These are phyloP conservation scores for Ophthalmolycus amberensis DNA, from an alignment of 2,113 vertebrate species.

Conservation along the genomic window DNA sequence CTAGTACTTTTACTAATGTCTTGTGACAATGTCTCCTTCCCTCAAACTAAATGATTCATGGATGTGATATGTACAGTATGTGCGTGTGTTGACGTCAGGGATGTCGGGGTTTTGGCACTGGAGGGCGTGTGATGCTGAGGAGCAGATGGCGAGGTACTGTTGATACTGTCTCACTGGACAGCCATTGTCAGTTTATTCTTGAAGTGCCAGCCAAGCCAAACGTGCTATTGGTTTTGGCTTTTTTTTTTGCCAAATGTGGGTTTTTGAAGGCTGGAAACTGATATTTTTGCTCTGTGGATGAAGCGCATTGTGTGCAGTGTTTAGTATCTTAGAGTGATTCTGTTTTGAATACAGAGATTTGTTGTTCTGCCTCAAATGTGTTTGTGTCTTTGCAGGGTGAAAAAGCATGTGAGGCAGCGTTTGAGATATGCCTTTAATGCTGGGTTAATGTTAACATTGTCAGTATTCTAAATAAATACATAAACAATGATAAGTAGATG, in stretches of 20 bases:
- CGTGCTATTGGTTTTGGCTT: not conserved
- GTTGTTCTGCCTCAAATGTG: conserved; percentile 9
- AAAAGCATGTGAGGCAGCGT: not conserved
- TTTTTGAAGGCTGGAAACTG: not conserved
- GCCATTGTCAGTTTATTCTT: conserved; percentile 55
- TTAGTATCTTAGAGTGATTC: not conserved
- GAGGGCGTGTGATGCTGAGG: conserved; percentile 74
- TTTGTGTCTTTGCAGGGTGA: not conserved
- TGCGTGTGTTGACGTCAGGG: conserved; percentile 65
- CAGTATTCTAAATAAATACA: not conserved
- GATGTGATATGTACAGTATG: not conserved
- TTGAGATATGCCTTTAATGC: not conserved
- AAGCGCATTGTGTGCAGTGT: not conserved
- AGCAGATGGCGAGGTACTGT: conserved; percentile 81
- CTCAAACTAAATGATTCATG: conserved; percentile 1
- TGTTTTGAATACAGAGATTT: not conserved
- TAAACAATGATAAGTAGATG: no score
- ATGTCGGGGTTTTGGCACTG: conserved; percentile 72
- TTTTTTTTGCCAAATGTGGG: not conserved
- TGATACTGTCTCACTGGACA: conserved; percentile 53
- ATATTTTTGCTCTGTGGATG: conserved; percentile 33
- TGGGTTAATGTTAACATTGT: not conserved
- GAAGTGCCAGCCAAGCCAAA: conserved; percentile 52
- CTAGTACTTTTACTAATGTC: not conserved
- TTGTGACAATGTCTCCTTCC: not conserved